phyloP scores from a whole-genome alignment of 2,888 invertebrate genomes.

The Stenodera caucasica region DNA sequence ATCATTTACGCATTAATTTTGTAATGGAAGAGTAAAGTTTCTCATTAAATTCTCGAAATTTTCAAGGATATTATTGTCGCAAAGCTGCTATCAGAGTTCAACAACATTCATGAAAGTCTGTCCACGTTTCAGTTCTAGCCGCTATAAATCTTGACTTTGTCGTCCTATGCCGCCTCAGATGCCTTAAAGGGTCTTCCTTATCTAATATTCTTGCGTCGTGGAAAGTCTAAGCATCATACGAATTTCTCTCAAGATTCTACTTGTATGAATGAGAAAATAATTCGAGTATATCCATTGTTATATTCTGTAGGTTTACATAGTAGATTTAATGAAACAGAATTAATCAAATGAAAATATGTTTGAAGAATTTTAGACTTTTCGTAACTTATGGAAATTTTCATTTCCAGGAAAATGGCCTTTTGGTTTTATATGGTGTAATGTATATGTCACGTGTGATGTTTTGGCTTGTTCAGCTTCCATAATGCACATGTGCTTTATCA shows the following conservation, averaged over 20 bases:
- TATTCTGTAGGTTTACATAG: too few relatives aligned
- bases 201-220: not conserved
- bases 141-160: slow-evolving; percentile 16
- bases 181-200: slow-evolving; percentile 4
- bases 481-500: slow-evolving; percentile 93
- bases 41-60: not conserved
- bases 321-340: too few relatives aligned
- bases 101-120: not conserved
- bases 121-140: slow-evolving; percentile 1
- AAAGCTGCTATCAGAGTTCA: not conserved
- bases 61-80: not conserved
- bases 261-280: not conserved
- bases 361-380: too few relatives aligned
- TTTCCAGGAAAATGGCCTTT: slow-evolving; percentile 89
- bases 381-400: slow-evolving; percentile 21
- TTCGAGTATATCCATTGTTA: not conserved
- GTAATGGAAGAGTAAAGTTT: not conserved
- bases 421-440: slow-evolving; percentile 89
- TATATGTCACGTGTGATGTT: slow-evolving; percentile 95
- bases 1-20: not conserved
- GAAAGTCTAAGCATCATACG: too few relatives aligned
- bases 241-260: too few relatives aligned
- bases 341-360: too few relatives aligned
- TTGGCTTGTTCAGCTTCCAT: slow-evolving; percentile 94
- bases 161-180: slow-evolving; percentile 7